Evolutionary conservation across 2,797 vertebrate genomes (phyloP), one percentile per base, ranked within the genome.

Genomic region (Leptoclinus maculatus): DNA sequence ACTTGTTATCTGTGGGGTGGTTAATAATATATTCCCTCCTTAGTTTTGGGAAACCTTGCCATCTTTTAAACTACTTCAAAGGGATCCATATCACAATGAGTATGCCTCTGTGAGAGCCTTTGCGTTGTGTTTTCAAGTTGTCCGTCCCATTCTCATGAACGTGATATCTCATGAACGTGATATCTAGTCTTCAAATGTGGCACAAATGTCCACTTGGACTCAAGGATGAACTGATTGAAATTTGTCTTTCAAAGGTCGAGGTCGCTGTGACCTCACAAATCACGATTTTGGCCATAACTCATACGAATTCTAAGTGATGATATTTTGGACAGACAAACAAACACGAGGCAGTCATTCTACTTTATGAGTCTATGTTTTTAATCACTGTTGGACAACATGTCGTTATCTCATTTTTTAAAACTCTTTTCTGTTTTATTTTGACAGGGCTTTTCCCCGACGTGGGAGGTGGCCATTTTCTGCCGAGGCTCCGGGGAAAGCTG

Each of bases 401-500:
- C 17, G 1, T 17, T 23, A 13, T 53, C 9, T 47, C 17, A 17
- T 47, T 17, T 34, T 11, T 34, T 21, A 11, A 34, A 59, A 34
- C 32, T 34, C 6, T 34, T 34, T 11, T 56, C 1, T 43, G 11
- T 82, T 78, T 82, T 54, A 5, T 60, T 82, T 78, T 92, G 87
- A 8, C 89, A 99, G 98, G 98, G 34, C 94, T 99, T 49, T 98
- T 99, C 82, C 98, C 98, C 60, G 98, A 99, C 62, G 98, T 99
- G 8, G 98, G 98, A 29, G 98, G 97, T 34, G 98, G 98, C 34
- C 96, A 97, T 90, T 99, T 99, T 89, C 95, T 99, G 91, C 97
- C 98, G 38, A 95, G 96, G 79, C 97, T 99, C 43, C 87, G 83
- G 68, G 97, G 98, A 72, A 97, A 95, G 90, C 72, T 98, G 71